Percentiles rank a stretch among this genome's conserved stretches.
Evolutionary conservation across 2,888 invertebrate species (phyloP).

Genomic region (Ceratothoa steindachneri): DNA sequence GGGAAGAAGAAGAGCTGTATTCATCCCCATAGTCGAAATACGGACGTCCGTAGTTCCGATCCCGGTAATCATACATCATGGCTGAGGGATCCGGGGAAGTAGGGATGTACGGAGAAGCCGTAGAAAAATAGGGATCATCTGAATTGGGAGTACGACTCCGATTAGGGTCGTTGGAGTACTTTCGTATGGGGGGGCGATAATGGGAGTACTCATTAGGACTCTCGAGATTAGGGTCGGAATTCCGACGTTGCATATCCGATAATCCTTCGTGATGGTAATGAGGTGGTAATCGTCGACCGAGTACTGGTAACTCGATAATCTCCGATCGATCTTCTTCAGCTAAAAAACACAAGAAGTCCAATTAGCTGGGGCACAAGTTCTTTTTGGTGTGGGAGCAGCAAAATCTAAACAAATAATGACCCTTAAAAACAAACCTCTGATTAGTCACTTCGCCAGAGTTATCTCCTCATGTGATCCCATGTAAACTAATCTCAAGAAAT

Average conservation of each 20-base stretch:
- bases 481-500: no score
- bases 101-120: background rate
- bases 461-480: no score
- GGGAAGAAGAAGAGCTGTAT: background rate
- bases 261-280: background rate
- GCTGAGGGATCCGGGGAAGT: background rate
- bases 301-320: constrained; percentile 33
- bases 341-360: no score
- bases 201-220: background rate
- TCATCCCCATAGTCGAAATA: background rate
- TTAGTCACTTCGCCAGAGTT: no score
- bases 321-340: constrained; percentile 40
- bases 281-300: background rate
- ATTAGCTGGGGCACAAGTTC: no score
- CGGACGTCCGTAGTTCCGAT: background rate
- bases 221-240: background rate
- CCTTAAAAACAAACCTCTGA: no score
- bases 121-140: background rate
- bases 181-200: background rate
- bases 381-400: no score
- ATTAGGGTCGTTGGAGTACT: constrained; percentile 2
- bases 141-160: background rate
- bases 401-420: no score
- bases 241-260: constrained; percentile 1
- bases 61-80: background rate